phyloP scores from a whole-genome alignment of 2,113 vertebrate species.

The Castor canadensis region DNA sequence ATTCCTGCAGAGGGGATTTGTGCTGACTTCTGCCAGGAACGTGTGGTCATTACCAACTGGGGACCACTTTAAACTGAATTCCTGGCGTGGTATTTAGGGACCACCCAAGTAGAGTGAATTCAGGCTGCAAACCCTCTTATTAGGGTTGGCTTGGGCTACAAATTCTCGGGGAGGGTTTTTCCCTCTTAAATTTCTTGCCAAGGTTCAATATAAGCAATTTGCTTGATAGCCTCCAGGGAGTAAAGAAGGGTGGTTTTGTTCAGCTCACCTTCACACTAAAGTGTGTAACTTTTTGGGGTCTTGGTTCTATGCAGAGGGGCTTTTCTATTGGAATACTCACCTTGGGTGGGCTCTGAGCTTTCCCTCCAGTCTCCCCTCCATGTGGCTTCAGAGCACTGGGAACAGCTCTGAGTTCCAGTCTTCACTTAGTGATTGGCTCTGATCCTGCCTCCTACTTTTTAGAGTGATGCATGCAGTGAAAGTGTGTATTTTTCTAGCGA shows the following conservation, averaged over 20 bases:
- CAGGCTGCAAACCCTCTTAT: conserved; percentile 53
- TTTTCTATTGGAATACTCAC: not conserved
- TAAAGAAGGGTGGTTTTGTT: not conserved
- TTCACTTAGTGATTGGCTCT: not conserved
- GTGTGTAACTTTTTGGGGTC: not conserved
- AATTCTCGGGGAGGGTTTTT: not conserved
- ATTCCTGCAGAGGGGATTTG: not conserved
- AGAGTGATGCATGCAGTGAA: not conserved
- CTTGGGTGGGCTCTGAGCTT: not conserved
- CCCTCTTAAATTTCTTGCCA: not conserved
- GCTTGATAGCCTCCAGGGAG: not conserved
- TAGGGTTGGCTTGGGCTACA: conserved; percentile 50
- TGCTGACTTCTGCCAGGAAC: conserved; percentile 35
- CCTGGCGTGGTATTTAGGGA: conserved; percentile 54
- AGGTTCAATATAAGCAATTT: conserved; percentile 21
- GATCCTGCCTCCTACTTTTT: not conserved
- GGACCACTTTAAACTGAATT: conserved; percentile 66
- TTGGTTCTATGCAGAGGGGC: not conserved
- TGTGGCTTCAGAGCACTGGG: not conserved
- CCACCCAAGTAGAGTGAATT: conserved; percentile 63
- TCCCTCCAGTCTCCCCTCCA: not conserved
- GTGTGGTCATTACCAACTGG: conserved; percentile 35
- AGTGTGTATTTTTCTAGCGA: not conserved
- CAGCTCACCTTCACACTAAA: not conserved
- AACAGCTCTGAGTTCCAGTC: not conserved